Evolutionary conservation across 2,797 vertebrate genomes (phyloP), one percentile per base, ranked within the genome.

Genomic region (Phyllotis vaccarum): DNA sequence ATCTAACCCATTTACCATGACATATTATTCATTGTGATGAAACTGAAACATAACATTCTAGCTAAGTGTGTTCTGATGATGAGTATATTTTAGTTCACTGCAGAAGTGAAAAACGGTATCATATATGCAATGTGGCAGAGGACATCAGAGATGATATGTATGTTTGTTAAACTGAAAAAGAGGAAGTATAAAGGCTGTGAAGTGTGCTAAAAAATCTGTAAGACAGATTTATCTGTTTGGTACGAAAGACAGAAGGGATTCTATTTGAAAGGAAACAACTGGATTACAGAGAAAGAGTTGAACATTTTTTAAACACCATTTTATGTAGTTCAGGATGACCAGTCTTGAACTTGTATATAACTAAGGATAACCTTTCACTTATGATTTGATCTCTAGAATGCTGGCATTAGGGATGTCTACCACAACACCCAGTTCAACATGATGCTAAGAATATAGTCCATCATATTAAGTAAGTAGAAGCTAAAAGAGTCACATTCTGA

Each of bases 171-270:
- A 92, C 43, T 52, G n/a, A 91, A 80, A 76, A 96, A 88, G 93
- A 94, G 86, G 52, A 95, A 97, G 95, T 88, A 94, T 29, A n/a
- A 98, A 96, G 96, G 96, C 96, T 96, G 94, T 86, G 94, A 97
- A 19, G 0, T 75, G n/a, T 96, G 83, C 75, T 40, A 75, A 75
- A 75, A 88, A 46, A 19, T 31, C 90, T 96, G 96, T 74, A 94
- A 86, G 46, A 0, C 94, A 85, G 88, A 83, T 49, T 95, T 86
- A 88, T 96, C 72, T 93, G 29, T 56, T 58, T 40, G 34, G 17
- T 6, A 76, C 7, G 22, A 29, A 68, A 92, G 78, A 14, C 43
- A 93, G 12, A 89, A 16, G 70, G 0, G 17, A 79, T 11, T 43
- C 12, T 31, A 49, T 52, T 66, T 89, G 40, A 87, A 96, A 92